Percentiles rank a stretch among this genome's conserved stretches.
Evolutionary conservation across 2,797 vertebrate genomes (phyloP).

Genomic region (Limnodromus scolopaceus): DNA sequence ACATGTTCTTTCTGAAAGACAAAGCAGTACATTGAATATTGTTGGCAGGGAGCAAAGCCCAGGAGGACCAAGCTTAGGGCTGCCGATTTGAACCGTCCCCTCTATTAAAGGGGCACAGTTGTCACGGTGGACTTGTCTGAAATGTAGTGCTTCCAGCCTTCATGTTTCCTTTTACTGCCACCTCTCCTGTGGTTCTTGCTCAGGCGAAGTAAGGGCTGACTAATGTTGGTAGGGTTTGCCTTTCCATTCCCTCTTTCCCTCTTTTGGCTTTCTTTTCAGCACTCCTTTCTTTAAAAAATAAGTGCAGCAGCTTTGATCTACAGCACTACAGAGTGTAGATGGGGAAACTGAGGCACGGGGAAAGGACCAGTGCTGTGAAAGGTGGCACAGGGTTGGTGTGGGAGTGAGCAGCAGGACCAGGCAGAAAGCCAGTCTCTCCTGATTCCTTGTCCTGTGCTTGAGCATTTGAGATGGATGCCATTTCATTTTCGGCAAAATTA

Average conservation of each 20-base stretch:
- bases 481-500: neutral
- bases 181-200: neutral
- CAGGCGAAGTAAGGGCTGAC: neutral
- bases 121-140: neutral
- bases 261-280: neutral
- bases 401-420: neutral
- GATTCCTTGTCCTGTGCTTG: neutral
- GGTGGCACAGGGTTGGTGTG: neutral
- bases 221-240: neutral
- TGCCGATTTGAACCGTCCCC: constrained; percentile 16
- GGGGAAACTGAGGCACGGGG: neutral
- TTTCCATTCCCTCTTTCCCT: neutral
- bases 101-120: neutral
- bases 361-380: neutral
- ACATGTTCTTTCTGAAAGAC: constrained; percentile 27
- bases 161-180: neutral
- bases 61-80: constrained; percentile 17
- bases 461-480: neutral
- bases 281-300: neutral
- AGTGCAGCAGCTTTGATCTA: neutral
- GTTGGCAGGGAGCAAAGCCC: constrained; percentile 60
- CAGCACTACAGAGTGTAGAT: neutral
- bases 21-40: constrained; percentile 57
- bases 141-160: neutral
- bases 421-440: neutral